Conservation (phyloP, 2,888 invertebrate genomes). For the Trichopria drosophilae region DNA sequence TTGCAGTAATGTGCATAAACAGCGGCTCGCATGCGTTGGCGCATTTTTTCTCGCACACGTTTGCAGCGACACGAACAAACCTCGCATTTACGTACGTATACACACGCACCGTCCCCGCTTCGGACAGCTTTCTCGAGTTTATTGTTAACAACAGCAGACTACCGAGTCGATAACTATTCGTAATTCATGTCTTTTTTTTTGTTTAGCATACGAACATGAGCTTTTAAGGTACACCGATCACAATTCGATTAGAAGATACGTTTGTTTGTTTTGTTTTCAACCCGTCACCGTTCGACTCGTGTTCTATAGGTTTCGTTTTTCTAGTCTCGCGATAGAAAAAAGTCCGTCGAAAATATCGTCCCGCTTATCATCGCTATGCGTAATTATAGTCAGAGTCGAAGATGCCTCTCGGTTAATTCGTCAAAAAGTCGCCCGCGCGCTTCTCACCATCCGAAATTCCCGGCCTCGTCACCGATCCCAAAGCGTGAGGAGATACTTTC, state of each 20-base stretch:
- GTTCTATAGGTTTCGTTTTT: neutral
- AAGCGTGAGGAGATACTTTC: too few relatives aligned
- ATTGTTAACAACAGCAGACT: conserved; percentile 54
- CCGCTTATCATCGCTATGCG: too few relatives aligned
- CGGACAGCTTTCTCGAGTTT: conserved; percentile 37
- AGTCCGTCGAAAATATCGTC: conserved; percentile 9
- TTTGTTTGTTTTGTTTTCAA: conserved; percentile 15
- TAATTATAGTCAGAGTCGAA: too few relatives aligned
- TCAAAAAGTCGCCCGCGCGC: too few relatives aligned
- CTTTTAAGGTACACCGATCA: conserved; percentile 48
- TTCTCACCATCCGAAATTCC: too few relatives aligned
- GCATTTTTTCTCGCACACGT: too few relatives aligned
- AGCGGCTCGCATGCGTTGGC: too few relatives aligned
- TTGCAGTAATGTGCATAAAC: too few relatives aligned
- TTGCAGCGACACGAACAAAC: too few relatives aligned
- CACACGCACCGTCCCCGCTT: conserved; percentile 10
- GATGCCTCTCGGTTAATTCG: too few relatives aligned
- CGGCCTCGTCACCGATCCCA: too few relatives aligned
- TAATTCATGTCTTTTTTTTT: conserved; percentile 20
- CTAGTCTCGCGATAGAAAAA: conserved; percentile 19
- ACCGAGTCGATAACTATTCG: conserved; percentile 39
- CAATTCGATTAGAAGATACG: conserved; percentile 38
- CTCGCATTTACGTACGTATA: too few relatives aligned
- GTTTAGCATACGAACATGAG: conserved; percentile 7
- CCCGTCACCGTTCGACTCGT: neutral